Base-by-base conservation (phyloP, 2,113 vertebrate genomes). In the Reinhardtius hippoglossoides region DNA sequence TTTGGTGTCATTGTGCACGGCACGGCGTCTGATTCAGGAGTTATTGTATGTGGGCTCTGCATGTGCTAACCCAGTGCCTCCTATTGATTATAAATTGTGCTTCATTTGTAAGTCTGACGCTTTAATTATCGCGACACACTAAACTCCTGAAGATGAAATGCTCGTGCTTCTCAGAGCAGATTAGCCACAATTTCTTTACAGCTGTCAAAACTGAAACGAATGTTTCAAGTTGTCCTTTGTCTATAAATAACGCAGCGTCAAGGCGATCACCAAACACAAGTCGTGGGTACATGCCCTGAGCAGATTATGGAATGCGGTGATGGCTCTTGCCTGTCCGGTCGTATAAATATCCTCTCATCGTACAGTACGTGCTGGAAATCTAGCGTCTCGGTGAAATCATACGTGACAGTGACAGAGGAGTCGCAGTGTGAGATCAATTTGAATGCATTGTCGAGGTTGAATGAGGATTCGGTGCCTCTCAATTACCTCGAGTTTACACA, bases 71-170 rank as follows among this genome's bases (percentile, higher is more conserved):
- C 35, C 35, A 55, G 78, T 67, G 24, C 68, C 26, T 65, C 52
- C n/a, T 86, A 89, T 88, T 84, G 88, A 93, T 90, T 89, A 78
- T 1, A 73, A 71, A 82, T 84, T 68, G 73, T 26, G 75, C 62
- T 84, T 86, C 10, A 66, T 84, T 87, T 80, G 37, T 64, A 61
- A 66, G 66, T 78, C 76, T 66, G 37, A 81, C 24, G 61, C 81
- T 80, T 82, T 64, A 48, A 78, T 82, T 74, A 69, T 63, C 3
- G 9, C 76, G 60, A 76, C 76, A 73, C 42, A 68, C 42, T 18
- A 15, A 64, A 73, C 27, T 76, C 73, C 60, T 0, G 5, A 42
- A 31, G 74, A 59, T 46, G 62, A 67, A 80, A 81, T 55, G 71
- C 42, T 27, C 2, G 56, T 27, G 56, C 31, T 62, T 72, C 24